Conservation (phyloP, 2,113 vertebrate genomes). For the Myanophis thanlyinensis region DNA sequence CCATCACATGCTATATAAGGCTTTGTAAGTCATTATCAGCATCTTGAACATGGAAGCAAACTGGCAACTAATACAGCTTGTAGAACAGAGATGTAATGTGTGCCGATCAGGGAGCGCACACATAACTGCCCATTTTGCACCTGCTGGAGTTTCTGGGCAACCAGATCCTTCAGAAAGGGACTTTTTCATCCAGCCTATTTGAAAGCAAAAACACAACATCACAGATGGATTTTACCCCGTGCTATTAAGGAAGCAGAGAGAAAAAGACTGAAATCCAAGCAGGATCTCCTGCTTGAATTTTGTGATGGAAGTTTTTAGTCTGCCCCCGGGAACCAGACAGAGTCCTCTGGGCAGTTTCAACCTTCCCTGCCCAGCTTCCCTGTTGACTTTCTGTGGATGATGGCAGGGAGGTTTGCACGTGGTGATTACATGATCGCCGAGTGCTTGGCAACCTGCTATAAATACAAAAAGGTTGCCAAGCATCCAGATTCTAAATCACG, state of each 20-base stretch:
- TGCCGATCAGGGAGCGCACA: background rate
- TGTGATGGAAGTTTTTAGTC: background rate
- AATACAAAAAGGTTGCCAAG: background rate
- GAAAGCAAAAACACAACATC: background rate
- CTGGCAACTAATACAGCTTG: background rate
- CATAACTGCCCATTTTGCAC: background rate
- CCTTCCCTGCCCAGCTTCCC: background rate
- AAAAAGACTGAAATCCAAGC: background rate
- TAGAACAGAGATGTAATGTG: background rate
- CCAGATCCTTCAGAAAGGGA: background rate
- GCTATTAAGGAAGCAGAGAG: background rate
- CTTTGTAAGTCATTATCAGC: background rate
- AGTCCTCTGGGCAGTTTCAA: background rate
- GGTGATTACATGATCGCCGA: no score
- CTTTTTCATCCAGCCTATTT: background rate
- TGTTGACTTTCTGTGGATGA: background rate
- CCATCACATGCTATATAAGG: background rate
- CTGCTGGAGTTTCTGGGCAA: background rate
- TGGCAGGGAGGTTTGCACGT: background rate
- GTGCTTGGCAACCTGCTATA: background rate
- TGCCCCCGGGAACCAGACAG: background rate
- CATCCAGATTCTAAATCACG: background rate
- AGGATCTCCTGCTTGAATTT: background rate
- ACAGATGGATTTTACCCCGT: background rate
- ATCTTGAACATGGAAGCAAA: background rate